Base-by-base conservation (phyloP, 2,797 vertebrate species). In the Sebastes umbrosus region DNA sequence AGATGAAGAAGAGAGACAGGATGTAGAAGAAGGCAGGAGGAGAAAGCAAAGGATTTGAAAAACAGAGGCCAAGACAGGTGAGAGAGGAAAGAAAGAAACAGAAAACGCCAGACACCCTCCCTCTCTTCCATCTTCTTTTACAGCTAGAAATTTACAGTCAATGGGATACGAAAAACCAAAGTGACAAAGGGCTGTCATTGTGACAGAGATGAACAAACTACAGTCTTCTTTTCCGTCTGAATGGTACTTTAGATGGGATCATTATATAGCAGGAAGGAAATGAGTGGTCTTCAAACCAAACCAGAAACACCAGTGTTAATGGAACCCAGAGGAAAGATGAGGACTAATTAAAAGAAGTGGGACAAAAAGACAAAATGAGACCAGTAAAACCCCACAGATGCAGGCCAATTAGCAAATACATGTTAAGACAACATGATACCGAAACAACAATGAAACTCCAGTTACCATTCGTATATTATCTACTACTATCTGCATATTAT, bases 241-340 rank as follows among this genome's bases (percentile, higher is more conserved):
- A 46, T 46, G 6, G 43, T 46, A 46, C 43, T 46, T 1, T 16
- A 63, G 59, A 57, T 77, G 34, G 58, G 29, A 59, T 69, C 63
- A 31, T 72, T 73, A 72, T 59, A 52, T 13, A 62, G 27, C 58
- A 43, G 32, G 22, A 73, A 29, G 46, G 50, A 66, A 77, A 73
- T 63, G 10, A 77, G 72, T 24, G 55, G 73, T 54, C 32, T 65
- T 65, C 68, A 0, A 81, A 34, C 34, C 18, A 87, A 84, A 82
- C 69, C 67, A 69, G 57, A 79, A 50, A 71, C 36, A 54, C 34
- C 46, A 70, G 27, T 52, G 32, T 34, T 67, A 82, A 82, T 82
- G 79, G 60, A 82, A 73, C 76, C 69, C 65, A 0, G 16, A 75
- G 32, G 69, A 72, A 24, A 6, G n/a, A 77, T 36, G 57, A 71